Percentiles rank a stretch among this genome's conserved stretches.
These are phyloP conservation scores for Selene dorsalis DNA, from an alignment of 2,797 vertebrate genomes.

Conservation along the genomic window DNA sequence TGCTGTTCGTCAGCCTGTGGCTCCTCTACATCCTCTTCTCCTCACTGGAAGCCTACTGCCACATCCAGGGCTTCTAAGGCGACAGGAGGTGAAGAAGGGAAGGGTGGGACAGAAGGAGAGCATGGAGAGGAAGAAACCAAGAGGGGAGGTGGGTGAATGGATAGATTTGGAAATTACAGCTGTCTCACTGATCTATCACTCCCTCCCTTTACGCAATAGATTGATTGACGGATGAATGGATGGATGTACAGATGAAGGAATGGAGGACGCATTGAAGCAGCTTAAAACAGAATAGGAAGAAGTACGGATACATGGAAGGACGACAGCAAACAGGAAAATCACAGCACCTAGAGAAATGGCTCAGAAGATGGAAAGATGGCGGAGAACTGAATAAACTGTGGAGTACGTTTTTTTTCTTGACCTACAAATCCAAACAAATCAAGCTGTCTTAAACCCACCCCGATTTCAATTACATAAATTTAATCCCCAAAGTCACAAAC, in stretches of 20 bases:
- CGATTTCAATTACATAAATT: constrained; percentile 31
- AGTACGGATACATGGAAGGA: constrained; percentile 53
- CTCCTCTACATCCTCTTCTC: constrained; percentile 99
- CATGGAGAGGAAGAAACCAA: constrained; percentile 39
- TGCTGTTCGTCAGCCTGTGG: constrained; percentile 97
- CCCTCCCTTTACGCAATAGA: constrained; percentile 71
- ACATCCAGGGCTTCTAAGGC: constrained; percentile 98
- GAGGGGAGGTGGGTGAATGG: constrained; percentile 41
- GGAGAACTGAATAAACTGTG: constrained; percentile 43
- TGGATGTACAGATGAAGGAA: constrained; percentile 70
- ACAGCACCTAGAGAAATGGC: constrained; percentile 33
- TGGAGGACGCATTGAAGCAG: constrained; percentile 47
- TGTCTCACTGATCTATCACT: constrained; percentile 64
- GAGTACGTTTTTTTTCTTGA: constrained; percentile 36
- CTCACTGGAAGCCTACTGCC: constrained; percentile 99
- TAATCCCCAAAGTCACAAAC: constrained; percentile 21
- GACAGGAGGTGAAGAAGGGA: constrained; percentile 35
- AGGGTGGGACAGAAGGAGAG: constrained; percentile 50
- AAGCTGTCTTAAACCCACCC: constrained; percentile 43
- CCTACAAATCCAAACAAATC: constrained; percentile 52
- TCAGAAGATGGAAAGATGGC: constrained; percentile 34
- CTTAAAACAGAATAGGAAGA: constrained; percentile 44
- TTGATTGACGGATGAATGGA: constrained; percentile 63
- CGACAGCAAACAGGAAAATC: constrained; percentile 43
- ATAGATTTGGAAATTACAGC: constrained; percentile 55